Evolutionary conservation across 2,113 vertebrate species (phyloP).

Genomic region (Rhinoderma darwinii): DNA sequence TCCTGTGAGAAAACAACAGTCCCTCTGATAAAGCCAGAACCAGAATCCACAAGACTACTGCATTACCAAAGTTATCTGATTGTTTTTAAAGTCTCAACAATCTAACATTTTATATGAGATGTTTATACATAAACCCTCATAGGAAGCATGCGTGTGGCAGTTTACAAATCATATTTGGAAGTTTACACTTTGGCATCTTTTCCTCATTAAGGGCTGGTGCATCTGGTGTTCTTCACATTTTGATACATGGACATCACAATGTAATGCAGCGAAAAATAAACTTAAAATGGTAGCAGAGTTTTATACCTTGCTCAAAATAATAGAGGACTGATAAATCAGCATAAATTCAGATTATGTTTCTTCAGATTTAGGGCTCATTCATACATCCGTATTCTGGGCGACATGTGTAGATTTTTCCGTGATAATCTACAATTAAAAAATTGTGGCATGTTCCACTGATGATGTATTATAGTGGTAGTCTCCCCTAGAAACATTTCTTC

Average conservation of each 20-base stretch:
- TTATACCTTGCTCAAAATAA: background rate
- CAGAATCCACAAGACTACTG: background rate
- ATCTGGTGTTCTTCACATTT: background rate
- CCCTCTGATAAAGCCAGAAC: background rate
- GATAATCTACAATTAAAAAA: too few species aligned
- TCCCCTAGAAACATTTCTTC: too few species aligned
- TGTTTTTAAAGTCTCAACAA: background rate
- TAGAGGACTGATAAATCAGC: background rate
- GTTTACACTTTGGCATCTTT: conserved; percentile 16
- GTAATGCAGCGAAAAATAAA: background rate
- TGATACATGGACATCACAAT: background rate
- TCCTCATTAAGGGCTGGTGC: conserved; percentile 9
- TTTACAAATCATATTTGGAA: conserved; percentile 39
- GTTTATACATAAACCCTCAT: background rate
- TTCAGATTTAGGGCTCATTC: too few species aligned
- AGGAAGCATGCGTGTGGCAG: conserved; percentile 9
- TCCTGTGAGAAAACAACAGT: background rate
- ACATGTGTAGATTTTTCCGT: too few species aligned
- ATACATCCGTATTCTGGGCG: too few species aligned
- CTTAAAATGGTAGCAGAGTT: background rate
- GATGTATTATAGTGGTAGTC: too few species aligned
- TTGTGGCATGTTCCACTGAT: too few species aligned
- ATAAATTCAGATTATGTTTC: too few species aligned
- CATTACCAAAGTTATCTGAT: background rate
- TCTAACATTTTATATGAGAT: background rate